Conservation (phyloP, 2,797 vertebrate species). For the Enteromius fasciolatus region DNA sequence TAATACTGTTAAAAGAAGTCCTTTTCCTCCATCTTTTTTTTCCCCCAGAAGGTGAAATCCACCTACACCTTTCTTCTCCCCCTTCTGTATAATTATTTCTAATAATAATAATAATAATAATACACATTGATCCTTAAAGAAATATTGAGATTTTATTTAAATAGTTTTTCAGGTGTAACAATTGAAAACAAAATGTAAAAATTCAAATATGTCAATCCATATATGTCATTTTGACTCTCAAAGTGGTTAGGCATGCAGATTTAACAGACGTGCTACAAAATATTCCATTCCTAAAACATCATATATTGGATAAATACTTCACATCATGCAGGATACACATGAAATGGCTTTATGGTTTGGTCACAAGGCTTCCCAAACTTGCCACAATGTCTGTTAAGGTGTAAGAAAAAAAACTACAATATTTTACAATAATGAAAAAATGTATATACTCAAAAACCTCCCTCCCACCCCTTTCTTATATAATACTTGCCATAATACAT, state of each 20-base stretch:
- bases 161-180: constrained; percentile 44
- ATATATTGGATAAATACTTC: constrained; percentile 45
- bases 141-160: constrained; percentile 46
- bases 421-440: constrained; percentile 27
- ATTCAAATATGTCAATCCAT: constrained; percentile 27
- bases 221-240: constrained; percentile 17
- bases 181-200: constrained; percentile 21
- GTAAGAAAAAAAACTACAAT: constrained; percentile 3
- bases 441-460: constrained; percentile 31
- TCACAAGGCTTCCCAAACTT: background rate
- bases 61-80: background rate
- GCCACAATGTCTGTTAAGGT: constrained; percentile 7
- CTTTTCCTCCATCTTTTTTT: too few relatives aligned
- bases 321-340: constrained; percentile 8
- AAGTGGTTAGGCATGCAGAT: constrained; percentile 42
- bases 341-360: background rate
- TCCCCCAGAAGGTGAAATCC: background rate
- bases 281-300: constrained; percentile 36
- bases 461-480: background rate
- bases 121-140: background rate
- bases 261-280: constrained; percentile 4
- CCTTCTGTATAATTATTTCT: background rate
- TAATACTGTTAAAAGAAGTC: too few relatives aligned
- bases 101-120: background rate
- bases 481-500: constrained; percentile 50